Evolutionary conservation across 2,888 invertebrate species (phyloP).

Genomic region (Bruchidius siliquastri): DNA sequence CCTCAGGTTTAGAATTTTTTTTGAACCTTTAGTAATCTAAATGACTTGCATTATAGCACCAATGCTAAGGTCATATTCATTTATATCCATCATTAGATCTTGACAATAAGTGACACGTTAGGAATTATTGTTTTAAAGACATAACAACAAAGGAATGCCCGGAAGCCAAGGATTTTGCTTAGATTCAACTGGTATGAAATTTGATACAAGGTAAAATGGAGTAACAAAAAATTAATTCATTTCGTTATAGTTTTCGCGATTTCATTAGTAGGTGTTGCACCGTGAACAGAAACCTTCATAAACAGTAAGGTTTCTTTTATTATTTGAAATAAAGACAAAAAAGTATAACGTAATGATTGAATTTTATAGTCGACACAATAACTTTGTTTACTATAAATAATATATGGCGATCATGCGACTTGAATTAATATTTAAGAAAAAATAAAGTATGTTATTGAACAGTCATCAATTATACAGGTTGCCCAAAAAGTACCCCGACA

Average conservation of each 20-base stretch:
- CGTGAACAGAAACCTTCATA: background rate
- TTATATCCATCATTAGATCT: background rate
- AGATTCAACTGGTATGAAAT: background rate
- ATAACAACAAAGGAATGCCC: background rate
- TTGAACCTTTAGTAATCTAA: background rate
- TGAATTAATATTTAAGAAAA: no score
- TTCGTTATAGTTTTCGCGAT: background rate
- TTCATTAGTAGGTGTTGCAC: background rate
- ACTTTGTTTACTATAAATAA: background rate
- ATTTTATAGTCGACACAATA: background rate
- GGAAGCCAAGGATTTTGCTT: background rate
- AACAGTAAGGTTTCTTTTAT: background rate
- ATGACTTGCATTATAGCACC: background rate
- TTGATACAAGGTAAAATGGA: background rate
- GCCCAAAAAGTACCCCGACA: no score
- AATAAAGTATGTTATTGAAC: no score
- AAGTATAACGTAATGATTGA: background rate
- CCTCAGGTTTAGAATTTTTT: no score
- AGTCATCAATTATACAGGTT: no score
- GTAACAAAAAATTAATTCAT: background rate
- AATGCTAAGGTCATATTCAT: slow-evolving; percentile 12
- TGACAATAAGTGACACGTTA: background rate
- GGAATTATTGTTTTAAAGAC: background rate
- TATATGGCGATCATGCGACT: background rate
- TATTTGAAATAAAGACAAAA: background rate